Evolutionary conservation across 1,140 invertebrate genomes (phyloP).

Genomic region (Drosophila grimshawi): DNA sequence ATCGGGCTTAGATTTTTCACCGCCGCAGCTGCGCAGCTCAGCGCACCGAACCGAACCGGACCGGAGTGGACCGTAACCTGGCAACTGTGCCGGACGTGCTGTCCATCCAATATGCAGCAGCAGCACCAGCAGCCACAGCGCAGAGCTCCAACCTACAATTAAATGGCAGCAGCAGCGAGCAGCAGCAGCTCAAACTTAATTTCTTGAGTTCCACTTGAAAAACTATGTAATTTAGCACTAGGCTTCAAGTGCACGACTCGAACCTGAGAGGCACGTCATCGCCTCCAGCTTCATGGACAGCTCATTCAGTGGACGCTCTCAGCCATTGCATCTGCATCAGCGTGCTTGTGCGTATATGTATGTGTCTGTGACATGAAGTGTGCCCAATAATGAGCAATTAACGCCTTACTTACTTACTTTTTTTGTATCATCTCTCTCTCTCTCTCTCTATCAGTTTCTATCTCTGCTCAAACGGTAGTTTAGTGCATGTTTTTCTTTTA

Average conservation of each 20-base stretch:
- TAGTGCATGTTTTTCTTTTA: conserved; percentile 49
- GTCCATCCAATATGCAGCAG: conserved; percentile 62
- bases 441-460: neutral
- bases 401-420: conserved; percentile 76
- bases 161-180: conserved; percentile 48
- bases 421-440: conserved; percentile 28
- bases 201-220: conserved; percentile 80
- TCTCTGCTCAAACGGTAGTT: conserved; percentile 44
- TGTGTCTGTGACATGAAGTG: conserved; percentile 69
- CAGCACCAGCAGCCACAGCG: conserved; percentile 31
- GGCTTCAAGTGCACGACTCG: conserved; percentile 60
- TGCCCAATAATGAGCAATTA: conserved; percentile 84
- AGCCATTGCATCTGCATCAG: conserved; percentile 56
- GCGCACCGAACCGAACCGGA: neutral
- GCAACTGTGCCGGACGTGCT: conserved; percentile 60
- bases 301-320: conserved; percentile 5
- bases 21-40: conserved; percentile 64
- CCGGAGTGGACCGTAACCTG: conserved; percentile 10
- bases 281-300: conserved; percentile 4
- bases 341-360: conserved; percentile 26
- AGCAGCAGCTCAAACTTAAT: conserved; percentile 74
- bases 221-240: conserved; percentile 83
- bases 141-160: conserved; percentile 67
- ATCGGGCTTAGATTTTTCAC: conserved; percentile 78
- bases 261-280: conserved; percentile 11